These are phyloP conservation scores for Sebastes miniatus DNA, from an alignment of 2,797 vertebrate species.

Conservation along the genomic window DNA sequence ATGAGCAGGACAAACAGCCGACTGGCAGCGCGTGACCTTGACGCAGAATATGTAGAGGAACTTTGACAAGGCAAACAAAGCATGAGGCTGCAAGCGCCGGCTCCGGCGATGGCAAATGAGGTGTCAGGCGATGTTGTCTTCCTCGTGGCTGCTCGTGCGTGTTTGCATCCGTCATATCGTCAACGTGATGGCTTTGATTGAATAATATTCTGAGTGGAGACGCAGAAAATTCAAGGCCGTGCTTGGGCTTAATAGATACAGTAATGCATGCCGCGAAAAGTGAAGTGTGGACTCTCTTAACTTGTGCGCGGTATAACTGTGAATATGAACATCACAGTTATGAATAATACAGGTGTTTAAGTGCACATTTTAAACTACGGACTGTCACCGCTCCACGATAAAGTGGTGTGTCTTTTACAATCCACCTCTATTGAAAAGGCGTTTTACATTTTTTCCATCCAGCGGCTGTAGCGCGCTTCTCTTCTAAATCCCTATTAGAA, in stretches of 20 bases:
- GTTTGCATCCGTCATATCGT: slow-evolving; percentile 64
- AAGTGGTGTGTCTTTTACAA: not conserved
- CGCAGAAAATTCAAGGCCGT: slow-evolving; percentile 10
- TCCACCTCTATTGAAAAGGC: slow-evolving; percentile 10
- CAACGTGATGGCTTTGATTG: slow-evolving; percentile 71
- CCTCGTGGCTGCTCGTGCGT: slow-evolving; percentile 63
- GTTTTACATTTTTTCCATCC: slow-evolving; percentile 1
- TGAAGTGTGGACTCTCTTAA: slow-evolving; percentile 17
- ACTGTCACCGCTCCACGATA: slow-evolving; percentile 13
- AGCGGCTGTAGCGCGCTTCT: not conserved
- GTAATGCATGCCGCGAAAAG: not conserved
- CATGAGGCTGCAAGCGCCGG: slow-evolving; percentile 56
- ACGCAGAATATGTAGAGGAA: slow-evolving; percentile 64
- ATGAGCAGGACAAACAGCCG: slow-evolving; percentile 55
- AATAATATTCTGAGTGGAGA: slow-evolving; percentile 46
- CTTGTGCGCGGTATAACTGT: not conserved
- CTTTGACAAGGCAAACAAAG: slow-evolving; percentile 77
- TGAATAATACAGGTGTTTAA: slow-evolving; percentile 27
- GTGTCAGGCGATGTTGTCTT: slow-evolving; percentile 68
- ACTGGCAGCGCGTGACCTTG: slow-evolving; percentile 72
- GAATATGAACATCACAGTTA: slow-evolving; percentile 12
- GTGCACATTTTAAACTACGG: not conserved
- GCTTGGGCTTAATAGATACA: slow-evolving; percentile 35
- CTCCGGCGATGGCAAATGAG: slow-evolving; percentile 65
- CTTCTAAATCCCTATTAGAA: slow-evolving; percentile 16